These are phyloP conservation scores for Melanotaenia duboulayi DNA, from an alignment of 2,113 vertebrate species.

Conservation along the genomic window DNA sequence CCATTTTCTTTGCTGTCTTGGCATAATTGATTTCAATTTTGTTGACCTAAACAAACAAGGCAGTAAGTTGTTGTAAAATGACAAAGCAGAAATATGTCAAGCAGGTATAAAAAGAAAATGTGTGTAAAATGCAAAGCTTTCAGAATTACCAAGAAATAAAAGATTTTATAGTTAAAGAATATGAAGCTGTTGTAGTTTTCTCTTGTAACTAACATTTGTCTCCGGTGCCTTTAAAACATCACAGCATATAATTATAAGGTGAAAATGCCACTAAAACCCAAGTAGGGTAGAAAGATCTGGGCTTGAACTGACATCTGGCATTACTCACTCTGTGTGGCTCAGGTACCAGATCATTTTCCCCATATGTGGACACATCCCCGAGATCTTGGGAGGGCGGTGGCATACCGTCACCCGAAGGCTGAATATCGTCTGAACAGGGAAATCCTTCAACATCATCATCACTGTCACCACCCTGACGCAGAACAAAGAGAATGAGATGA, in stretches of 20 bases:
- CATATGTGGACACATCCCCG: slow-evolving; percentile 75
- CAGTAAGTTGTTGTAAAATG: background rate
- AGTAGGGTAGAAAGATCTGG: background rate
- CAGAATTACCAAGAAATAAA: too few species aligned
- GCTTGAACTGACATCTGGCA: background rate
- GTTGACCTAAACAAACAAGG: slow-evolving; percentile 83
- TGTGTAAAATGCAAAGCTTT: too few species aligned
- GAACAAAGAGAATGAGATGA: background rate
- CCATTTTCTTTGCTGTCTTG: slow-evolving; percentile 93
- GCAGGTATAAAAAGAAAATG: too few species aligned
- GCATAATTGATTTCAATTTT: slow-evolving; percentile 92
- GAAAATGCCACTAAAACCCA: background rate
- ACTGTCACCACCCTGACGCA: slow-evolving; percentile 84
- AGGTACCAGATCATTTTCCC: slow-evolving; percentile 87
- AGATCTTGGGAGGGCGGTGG: slow-evolving; percentile 42
- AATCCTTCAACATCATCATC: slow-evolving; percentile 85
- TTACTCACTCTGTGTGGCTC: slow-evolving; percentile 89
- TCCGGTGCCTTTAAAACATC: background rate
- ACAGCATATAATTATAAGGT: background rate
- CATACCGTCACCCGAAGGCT: slow-evolving; percentile 59
- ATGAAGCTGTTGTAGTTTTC: background rate
- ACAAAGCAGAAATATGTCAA: background rate
- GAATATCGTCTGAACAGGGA: slow-evolving; percentile 57
- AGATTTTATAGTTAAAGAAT: background rate
- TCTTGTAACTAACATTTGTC: background rate